Conservation (phyloP, 2,888 invertebrate species). For the Crossocerus cetratus region DNA sequence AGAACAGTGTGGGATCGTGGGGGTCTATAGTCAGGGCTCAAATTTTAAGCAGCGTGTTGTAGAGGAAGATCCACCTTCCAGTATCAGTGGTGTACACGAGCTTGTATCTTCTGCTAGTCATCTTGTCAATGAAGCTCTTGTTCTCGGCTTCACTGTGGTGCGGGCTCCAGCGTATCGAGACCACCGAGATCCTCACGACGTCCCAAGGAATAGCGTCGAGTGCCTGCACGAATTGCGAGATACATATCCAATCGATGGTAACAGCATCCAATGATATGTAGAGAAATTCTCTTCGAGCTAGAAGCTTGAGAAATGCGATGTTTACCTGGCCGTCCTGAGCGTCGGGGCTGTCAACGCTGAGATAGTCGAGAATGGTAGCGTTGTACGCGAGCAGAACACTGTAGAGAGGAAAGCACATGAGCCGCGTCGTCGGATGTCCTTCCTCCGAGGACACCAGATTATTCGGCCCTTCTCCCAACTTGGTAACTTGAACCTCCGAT, state of each 20-base stretch:
- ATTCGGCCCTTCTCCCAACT: conserved; percentile 74
- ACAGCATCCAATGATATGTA: too few species aligned
- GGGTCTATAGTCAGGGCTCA: conserved; percentile 49
- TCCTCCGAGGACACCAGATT: conserved; percentile 71
- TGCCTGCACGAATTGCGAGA: conserved; percentile 58
- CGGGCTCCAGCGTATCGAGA: conserved; percentile 72
- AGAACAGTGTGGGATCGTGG: conserved; percentile 21
- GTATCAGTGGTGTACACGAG: conserved; percentile 62
- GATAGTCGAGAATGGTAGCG: conserved; percentile 83
- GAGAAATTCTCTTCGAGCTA: too few species aligned
- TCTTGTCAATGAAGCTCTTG: conserved; percentile 69
- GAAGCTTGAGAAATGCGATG: background rate
- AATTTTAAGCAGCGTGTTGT: conserved; percentile 69
- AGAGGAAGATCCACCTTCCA: conserved; percentile 72
- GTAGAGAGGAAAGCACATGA: conserved; percentile 91
- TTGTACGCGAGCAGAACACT: conserved; percentile 89
- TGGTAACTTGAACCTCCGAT: conserved; percentile 73
- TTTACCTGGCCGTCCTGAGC: conserved; percentile 69
- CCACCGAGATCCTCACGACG: conserved; percentile 68
- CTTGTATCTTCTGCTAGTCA: conserved; percentile 67
- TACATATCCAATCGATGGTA: background rate
- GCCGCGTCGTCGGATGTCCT: conserved; percentile 79
- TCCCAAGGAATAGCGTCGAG: conserved; percentile 75
- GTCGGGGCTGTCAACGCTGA: conserved; percentile 81
- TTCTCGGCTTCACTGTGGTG: conserved; percentile 70